Evolutionary conservation across 2,113 vertebrate genomes (phyloP).

Genomic region (Platysteira castanea): DNA sequence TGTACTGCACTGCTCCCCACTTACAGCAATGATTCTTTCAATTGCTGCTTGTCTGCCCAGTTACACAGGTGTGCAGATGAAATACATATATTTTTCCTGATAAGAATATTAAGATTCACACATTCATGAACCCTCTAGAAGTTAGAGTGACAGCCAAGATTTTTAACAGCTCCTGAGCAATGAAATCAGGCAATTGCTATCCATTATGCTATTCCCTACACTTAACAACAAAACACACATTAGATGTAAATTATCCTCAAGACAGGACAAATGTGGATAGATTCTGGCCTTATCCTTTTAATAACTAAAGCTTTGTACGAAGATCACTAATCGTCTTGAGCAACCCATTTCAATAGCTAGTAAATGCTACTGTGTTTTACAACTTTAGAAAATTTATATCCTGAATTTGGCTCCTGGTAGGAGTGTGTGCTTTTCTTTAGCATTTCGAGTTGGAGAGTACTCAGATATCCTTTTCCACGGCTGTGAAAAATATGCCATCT

Average conservation of each 20-base stretch:
- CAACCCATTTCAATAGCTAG: background rate
- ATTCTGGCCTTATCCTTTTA: background rate
- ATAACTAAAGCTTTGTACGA: background rate
- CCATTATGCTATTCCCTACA: background rate
- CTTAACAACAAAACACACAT: background rate
- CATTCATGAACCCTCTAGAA: background rate
- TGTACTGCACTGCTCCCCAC: background rate
- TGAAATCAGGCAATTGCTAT: background rate
- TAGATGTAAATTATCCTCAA: constrained; percentile 10
- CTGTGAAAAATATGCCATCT: background rate
- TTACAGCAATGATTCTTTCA: constrained; percentile 8
- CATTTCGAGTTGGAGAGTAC: background rate
- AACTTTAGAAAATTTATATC: background rate
- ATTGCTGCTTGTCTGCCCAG: background rate
- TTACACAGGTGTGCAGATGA: background rate
- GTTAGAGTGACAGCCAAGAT: background rate
- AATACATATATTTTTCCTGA: background rate
- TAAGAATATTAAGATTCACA: constrained; percentile 5
- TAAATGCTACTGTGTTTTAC: background rate
- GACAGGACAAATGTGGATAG: background rate
- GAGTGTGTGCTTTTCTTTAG: background rate
- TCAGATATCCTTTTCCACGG: background rate
- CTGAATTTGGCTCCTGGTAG: background rate
- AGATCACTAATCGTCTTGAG: background rate
- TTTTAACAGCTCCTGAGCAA: background rate